Base-by-base conservation (phyloP, 2,797 vertebrate genomes). In the Phalloptychus januarius region DNA sequence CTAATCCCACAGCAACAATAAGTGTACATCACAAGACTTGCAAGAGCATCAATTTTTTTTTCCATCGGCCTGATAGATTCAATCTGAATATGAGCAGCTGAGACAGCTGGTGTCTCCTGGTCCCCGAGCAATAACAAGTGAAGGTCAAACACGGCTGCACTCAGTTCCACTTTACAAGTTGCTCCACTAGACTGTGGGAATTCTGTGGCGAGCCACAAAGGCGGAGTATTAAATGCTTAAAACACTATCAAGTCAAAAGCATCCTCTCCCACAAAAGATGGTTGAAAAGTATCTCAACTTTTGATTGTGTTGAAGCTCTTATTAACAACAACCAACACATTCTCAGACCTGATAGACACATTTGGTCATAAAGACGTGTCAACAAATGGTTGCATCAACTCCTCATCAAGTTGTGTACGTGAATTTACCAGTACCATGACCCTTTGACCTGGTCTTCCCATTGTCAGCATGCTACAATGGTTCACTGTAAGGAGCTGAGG, bases 51-150 rank as follows among this genome's bases (percentile, higher is more conserved):
- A 80, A 86, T 90, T 88, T 83, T 48, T 20, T 44, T 12, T 78
- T 89, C 74, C 70, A 56, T 79, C 71, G 80, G 76, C 74, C 78
- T 54, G 83, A 84, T 11, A 80, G 81, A 91, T 85, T 58, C 61
- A 83, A 92, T 91, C 84, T 84, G 81, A 90, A 92, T 89, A 89
- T 83, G 84, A 87, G 78, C 77, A 52, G 76, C 76, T 69, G 79
- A 90, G 84, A 82, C 84, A 16, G 50, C 83, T 78, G 85, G 88
- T 65, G 74, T 85, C 84, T 87, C 88, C 42, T 40, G 74, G 88
- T 92, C 92, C 91, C 93, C 7, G 31, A 93, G 93, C 93, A 94
- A 94, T 93, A 93, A 90, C 90, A 80, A 52, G 87, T 71, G 69
- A 90, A 94, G 92, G 90, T 95, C 92, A 95, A 89, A 90, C 83